Conservation (phyloP, 2,888 invertebrate genomes). For the Troglohyphantes excavatus region DNA sequence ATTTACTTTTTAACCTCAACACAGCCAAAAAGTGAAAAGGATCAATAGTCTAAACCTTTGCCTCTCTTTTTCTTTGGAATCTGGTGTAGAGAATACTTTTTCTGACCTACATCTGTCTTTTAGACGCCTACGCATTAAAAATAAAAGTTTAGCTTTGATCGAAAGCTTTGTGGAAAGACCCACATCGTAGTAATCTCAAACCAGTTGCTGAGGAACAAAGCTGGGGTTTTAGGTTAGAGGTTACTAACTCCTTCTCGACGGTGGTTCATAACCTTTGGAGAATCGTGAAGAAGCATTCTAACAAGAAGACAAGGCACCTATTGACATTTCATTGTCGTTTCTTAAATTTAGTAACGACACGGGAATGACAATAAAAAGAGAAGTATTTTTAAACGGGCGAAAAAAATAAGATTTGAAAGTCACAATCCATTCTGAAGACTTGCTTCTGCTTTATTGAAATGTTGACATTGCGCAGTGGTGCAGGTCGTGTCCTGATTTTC, state of each 20-base stretch:
- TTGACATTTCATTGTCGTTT: not conserved
- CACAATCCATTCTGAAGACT: too few species aligned
- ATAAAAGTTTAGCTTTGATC: constrained; percentile 28
- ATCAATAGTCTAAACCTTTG: constrained; percentile 21
- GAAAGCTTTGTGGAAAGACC: constrained; percentile 20
- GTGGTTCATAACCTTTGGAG: not conserved
- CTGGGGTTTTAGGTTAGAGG: too few species aligned
- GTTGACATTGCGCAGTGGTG: too few species aligned
- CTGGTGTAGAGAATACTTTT: constrained; percentile 28
- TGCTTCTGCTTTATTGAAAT: too few species aligned
- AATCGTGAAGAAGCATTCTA: not conserved
- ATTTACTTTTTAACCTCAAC: constrained; percentile 1
- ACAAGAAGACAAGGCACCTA: not conserved
- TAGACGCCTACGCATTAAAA: constrained; percentile 38
- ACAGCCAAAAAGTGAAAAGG: constrained; percentile 13
- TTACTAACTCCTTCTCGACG: constrained; percentile 1
- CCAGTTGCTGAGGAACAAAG: constrained; percentile 22
- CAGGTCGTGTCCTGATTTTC: too few species aligned
- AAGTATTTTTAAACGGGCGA: not conserved
- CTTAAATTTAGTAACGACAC: not conserved
- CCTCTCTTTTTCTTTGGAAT: constrained; percentile 39
- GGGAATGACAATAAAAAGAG: not conserved
- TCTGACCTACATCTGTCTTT: constrained; percentile 45
- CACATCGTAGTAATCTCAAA: constrained; percentile 36
- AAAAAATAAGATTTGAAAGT: too few species aligned